These are phyloP conservation scores for Ceriagrion tenellum DNA, from an alignment of 2,888 invertebrate genomes.

Conservation along the genomic window DNA sequence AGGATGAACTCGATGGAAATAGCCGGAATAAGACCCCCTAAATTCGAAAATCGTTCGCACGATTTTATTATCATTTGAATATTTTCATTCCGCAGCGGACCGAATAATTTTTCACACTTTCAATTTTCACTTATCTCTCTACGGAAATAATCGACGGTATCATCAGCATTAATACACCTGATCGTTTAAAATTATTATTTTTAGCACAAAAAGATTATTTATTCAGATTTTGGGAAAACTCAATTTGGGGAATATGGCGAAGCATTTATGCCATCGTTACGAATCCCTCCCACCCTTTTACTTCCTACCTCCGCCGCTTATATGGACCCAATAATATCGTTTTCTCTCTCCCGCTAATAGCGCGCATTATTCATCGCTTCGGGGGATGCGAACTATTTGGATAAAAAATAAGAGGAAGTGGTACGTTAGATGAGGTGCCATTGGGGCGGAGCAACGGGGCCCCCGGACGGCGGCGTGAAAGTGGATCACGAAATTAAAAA, in stretches of 20 bases:
- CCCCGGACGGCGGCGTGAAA: background rate
- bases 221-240: slow-evolving; percentile 29
- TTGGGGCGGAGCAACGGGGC: background rate
- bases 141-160: slow-evolving; percentile 40
- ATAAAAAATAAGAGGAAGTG: background rate
- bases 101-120: background rate
- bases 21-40: background rate
- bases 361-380: slow-evolving; percentile 46
- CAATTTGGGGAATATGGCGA: slow-evolving; percentile 41
- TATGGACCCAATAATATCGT: slow-evolving; percentile 18
- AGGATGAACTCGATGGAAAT: background rate
- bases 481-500: background rate
- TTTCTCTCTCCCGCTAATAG: slow-evolving; percentile 16
- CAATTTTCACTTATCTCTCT: slow-evolving; percentile 18
- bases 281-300: no score
- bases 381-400: background rate
- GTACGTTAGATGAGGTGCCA: background rate
- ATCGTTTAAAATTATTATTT: background rate
- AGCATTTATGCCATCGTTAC: background rate
- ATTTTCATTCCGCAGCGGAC: background rate
- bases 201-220: no score
- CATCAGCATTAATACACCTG: slow-evolving; percentile 31
- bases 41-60: background rate
- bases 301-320: background rate
- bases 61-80: background rate